Percentiles rank a stretch among this genome's conserved stretches.
These are phyloP conservation scores for Triops cancriformis DNA, from an alignment of 1,140 invertebrate genomes.

Conservation along the genomic window DNA sequence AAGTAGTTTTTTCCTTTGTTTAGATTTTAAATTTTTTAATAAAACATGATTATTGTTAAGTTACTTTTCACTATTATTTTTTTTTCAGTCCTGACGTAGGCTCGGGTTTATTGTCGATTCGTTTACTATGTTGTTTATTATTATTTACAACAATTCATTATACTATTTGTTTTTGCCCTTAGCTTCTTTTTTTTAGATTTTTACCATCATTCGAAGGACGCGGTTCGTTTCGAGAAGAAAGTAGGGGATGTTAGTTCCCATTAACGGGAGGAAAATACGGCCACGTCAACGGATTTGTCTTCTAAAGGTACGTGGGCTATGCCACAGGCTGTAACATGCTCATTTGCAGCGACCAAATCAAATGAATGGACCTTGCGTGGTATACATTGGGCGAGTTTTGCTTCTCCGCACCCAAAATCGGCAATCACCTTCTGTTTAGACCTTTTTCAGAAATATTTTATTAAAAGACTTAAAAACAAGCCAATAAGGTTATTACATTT, in stretches of 20 bases:
- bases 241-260: constrained; percentile 85
- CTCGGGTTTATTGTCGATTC: too few relatives aligned
- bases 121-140: too few relatives aligned
- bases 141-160: too few relatives aligned
- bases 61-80: too few relatives aligned
- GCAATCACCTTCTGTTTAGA: constrained; percentile 59
- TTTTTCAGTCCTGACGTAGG: too few relatives aligned
- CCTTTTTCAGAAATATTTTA: constrained; percentile 42
- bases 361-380: constrained; percentile 78
- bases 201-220: constrained; percentile 74
- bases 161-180: too few relatives aligned
- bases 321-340: constrained; percentile 76
- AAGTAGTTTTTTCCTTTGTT: too few relatives aligned
- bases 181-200: constrained; percentile 46
- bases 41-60: too few relatives aligned
- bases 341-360: constrained; percentile 74
- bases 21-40: too few relatives aligned
- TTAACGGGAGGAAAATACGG: constrained; percentile 89
- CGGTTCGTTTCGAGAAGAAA: constrained; percentile 88
- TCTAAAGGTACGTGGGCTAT: constrained; percentile 77
- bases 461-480: background rate
- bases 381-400: constrained; percentile 63
- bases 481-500: constrained; percentile 50
- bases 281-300: constrained; percentile 63
- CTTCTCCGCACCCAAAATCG: constrained; percentile 95